Conservation (phyloP, 1,140 invertebrate species). For the Polypedilum pembai region DNA sequence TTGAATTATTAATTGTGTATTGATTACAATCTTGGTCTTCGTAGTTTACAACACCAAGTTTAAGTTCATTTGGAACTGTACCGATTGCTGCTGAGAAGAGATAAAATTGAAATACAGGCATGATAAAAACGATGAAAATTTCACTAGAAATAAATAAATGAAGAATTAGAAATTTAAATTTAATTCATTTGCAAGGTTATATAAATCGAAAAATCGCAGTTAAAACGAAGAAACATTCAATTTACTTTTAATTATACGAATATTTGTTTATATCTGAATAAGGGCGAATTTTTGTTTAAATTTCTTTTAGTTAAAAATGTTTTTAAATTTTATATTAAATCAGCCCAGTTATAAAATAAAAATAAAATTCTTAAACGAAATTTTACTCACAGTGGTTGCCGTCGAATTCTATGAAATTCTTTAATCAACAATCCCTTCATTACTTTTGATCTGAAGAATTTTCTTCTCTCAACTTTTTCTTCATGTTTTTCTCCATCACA, state of each 20-base stretch:
- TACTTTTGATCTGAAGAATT: constrained; percentile 36
- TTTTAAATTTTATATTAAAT: no score
- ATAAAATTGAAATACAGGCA: constrained; percentile 72
- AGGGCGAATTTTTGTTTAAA: no score
- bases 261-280: no score
- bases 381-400: constrained; percentile 56
- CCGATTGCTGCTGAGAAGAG: constrained; percentile 76
- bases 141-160: constrained; percentile 62
- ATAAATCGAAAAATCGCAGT: no score
- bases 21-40: constrained; percentile 46
- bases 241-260: no score
- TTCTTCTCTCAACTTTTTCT: not conserved
- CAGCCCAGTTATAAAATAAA: no score
- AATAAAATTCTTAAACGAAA: no score
- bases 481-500: not conserved
- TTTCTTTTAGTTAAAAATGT: no score
- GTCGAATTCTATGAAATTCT: constrained; percentile 54
- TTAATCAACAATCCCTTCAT: constrained; percentile 48
- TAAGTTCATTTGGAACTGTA: constrained; percentile 60
- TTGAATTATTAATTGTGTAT: constrained; percentile 36
- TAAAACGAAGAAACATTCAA: no score
- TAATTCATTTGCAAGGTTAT: no score
- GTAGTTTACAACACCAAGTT: constrained; percentile 67
- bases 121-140: constrained; percentile 67
- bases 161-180: not conserved